A percentile compares a stretch with the other conserved stretches of the same genome.
Conservation (phyloP, 2,797 vertebrate species). For the Alectoris magna region DNA sequence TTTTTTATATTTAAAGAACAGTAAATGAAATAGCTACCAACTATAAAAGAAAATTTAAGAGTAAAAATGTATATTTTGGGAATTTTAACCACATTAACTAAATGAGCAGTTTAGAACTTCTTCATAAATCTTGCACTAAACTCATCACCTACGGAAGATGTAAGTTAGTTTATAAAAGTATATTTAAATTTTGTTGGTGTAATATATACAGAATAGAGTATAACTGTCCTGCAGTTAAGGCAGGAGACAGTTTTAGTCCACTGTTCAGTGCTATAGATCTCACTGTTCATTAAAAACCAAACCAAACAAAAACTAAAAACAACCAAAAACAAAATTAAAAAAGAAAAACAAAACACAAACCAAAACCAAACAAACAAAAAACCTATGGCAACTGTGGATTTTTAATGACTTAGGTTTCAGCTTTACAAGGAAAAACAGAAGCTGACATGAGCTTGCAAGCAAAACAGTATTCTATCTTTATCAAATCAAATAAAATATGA, state of each 20-base stretch:
- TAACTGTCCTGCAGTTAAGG: background rate
- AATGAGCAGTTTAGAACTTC: background rate
- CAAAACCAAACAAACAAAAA: background rate
- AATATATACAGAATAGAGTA: background rate
- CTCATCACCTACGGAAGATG: background rate
- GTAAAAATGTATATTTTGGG: background rate
- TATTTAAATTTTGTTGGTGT: background rate
- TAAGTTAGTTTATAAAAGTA: background rate
- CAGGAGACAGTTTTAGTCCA: background rate
- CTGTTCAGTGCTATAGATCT: background rate
- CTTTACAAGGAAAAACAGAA: constrained; percentile 20
- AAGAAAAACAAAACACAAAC: too few relatives aligned
- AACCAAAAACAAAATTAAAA: background rate
- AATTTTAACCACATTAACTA: background rate
- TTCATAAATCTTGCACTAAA: background rate
- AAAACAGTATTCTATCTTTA: background rate
- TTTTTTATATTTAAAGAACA: background rate
- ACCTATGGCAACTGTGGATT: background rate
- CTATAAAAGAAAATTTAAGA: background rate
- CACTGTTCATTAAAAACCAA: background rate
- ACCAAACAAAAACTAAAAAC: background rate
- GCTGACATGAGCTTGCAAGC: background rate
- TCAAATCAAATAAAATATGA: constrained; percentile 27
- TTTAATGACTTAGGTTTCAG: constrained; percentile 7
- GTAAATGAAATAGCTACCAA: background rate